Evolutionary conservation across 2,113 vertebrate species (phyloP).

Genomic region (Galeopterus variegatus): DNA sequence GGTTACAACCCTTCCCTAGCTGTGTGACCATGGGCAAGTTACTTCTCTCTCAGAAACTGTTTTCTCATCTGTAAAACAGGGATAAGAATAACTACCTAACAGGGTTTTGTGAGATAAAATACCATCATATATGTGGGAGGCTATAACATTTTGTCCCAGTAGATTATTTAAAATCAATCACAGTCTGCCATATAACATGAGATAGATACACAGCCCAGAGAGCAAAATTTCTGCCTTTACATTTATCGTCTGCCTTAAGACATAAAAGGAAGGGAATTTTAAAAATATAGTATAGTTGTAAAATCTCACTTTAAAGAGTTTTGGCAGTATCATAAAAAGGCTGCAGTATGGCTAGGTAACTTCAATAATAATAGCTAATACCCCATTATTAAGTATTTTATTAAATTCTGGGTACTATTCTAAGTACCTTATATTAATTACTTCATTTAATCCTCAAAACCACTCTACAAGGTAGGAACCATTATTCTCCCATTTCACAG

Average conservation of each 20-base stretch:
- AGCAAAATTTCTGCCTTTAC: background rate
- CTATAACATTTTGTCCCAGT: background rate
- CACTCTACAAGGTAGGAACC: background rate
- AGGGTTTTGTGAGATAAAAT: conserved; percentile 5
- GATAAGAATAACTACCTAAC: background rate
- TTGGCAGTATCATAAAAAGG: background rate
- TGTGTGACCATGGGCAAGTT: background rate
- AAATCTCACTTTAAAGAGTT: conserved; percentile 6
- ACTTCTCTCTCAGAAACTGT: background rate
- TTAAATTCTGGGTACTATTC: background rate
- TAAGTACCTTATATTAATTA: background rate
- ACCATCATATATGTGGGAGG: background rate
- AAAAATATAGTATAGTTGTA: background rate
- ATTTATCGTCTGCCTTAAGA: background rate
- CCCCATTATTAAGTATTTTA: background rate
- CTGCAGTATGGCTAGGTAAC: background rate
- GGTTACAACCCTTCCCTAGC: background rate
- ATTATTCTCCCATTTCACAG: background rate
- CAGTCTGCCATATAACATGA: background rate
- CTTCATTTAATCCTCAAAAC: background rate
- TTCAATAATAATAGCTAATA: background rate
- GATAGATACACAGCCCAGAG: background rate
- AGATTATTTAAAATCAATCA: conserved; percentile 11
- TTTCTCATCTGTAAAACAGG: background rate
- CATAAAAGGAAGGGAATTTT: background rate